phyloP scores from a whole-genome alignment of 64 coral and sea anemone genomes.

The Pocillopora damicornis region DNA sequence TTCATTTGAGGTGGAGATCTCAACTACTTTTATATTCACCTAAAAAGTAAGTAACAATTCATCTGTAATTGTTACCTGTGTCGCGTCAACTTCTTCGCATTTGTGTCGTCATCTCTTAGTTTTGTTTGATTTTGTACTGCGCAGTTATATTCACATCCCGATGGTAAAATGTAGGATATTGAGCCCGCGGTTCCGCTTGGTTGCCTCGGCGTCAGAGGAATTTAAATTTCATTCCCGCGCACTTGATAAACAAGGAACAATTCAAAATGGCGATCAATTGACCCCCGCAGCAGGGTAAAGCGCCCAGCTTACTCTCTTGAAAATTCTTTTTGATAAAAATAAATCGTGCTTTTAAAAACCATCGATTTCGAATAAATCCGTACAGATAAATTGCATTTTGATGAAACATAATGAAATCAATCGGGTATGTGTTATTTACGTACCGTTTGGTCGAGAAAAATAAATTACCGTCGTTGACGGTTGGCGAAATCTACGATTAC shows the following conservation, averaged over 20 bases:
- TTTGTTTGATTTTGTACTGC: not conserved
- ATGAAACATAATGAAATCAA: not conserved
- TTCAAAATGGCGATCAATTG: conserved; percentile 17
- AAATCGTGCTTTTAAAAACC: not conserved
- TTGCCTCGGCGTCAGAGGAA: conserved; percentile 37
- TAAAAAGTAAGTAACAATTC: not conserved
- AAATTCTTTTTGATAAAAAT: not conserved
- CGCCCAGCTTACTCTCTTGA: not conserved
- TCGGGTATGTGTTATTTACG: not conserved
- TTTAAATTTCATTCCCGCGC: not conserved
- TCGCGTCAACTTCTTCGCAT: not conserved
- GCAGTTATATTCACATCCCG: not conserved
- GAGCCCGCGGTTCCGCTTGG: conserved; percentile 26
- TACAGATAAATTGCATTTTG: too few relatives aligned
- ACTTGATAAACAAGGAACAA: not conserved
- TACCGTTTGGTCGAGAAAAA: too few relatives aligned
- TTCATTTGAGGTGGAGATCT: too few relatives aligned
- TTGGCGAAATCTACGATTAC: too few relatives aligned
- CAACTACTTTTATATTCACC: too few relatives aligned
- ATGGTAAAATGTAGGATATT: not conserved
- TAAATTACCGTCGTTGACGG: too few relatives aligned
- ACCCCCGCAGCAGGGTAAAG: not conserved
- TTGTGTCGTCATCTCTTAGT: not conserved
- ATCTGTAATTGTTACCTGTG: not conserved
- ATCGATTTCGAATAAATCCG: not conserved